These are phyloP conservation scores for Cygnus olor DNA, from an alignment of 2,797 vertebrate genomes.

Conservation along the genomic window DNA sequence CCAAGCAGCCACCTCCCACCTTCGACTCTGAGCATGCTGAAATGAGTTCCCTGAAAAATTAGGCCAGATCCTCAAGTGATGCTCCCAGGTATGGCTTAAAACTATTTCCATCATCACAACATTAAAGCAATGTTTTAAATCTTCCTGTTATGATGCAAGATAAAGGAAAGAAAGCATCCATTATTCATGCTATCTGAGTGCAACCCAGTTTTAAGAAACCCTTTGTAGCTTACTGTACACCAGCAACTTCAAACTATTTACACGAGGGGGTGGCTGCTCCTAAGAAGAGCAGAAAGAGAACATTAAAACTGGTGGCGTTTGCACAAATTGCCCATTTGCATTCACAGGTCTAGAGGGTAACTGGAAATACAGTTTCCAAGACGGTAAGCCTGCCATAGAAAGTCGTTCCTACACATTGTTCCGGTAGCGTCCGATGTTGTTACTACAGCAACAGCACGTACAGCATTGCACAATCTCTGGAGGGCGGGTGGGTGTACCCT, in stretches of 20 bases:
- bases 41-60: neutral
- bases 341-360: neutral
- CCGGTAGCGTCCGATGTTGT: neutral
- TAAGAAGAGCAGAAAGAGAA: neutral
- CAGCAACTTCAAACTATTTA: neutral
- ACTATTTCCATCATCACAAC: neutral
- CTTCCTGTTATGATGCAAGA: neutral
- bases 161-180: slow-evolving; percentile 13
- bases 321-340: neutral
- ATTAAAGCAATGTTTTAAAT: neutral
- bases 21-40: neutral
- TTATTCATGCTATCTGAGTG: neutral
- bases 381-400: neutral
- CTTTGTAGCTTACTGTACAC: neutral
- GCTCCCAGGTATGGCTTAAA: slow-evolving; percentile 9
- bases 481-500: accelerated
- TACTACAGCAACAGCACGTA: slow-evolving; percentile 41
- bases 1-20: neutral
- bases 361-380: neutral
- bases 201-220: neutral
- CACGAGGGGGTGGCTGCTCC: neutral
- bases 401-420: neutral
- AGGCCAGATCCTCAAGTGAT: neutral
- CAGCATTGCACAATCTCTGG: neutral
- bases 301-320: neutral